Percentiles rank a stretch among this genome's conserved stretches.
phyloP scores from a whole-genome alignment of 37 sponge, comb jelly and placozoan species.

The Lycopodina hypogea region DNA sequence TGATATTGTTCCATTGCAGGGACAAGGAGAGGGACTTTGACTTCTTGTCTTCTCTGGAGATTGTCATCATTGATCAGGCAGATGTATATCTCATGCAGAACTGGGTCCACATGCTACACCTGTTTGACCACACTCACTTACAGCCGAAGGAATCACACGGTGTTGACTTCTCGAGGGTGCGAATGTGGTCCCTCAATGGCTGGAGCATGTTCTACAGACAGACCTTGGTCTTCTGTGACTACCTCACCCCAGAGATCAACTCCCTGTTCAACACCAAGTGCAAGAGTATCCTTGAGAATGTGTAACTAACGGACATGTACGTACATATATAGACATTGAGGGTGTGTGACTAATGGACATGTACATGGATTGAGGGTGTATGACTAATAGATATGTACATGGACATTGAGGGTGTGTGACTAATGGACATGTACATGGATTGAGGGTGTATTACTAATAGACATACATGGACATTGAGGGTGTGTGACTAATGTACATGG shows the following conservation, averaged over 20 bases:
- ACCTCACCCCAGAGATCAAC: conserved; percentile 79
- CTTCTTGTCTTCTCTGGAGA: conserved; percentile 93
- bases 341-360: too few species aligned
- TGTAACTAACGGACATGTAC: too few species aligned
- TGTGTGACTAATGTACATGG: too few species aligned
- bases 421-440: too few species aligned
- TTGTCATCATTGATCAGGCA: conserved; percentile 80
- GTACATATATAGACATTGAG: too few species aligned
- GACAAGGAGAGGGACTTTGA: conserved; percentile 89
- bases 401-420: too few species aligned
- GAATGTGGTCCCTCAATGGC: conserved; percentile 81
- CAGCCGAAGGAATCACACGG: conserved; percentile 79
- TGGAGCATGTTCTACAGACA: conserved; percentile 81
- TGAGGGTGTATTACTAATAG: too few species aligned
- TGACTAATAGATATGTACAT: not conserved
- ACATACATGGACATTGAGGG: too few species aligned
- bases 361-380: not conserved
- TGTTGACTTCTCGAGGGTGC: conserved; percentile 81
- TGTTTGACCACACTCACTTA: conserved; percentile 67
- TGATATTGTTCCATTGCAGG: conserved; percentile 14
- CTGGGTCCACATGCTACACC: conserved; percentile 79
- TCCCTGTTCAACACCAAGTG: conserved; percentile 66
- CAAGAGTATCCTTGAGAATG: conserved; percentile 73
- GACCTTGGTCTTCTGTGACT: conserved; percentile 69
- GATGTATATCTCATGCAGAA: conserved; percentile 99